Conservation (phyloP, 2,888 invertebrate species). For the Drosophila pseudotalamancana region DNA sequence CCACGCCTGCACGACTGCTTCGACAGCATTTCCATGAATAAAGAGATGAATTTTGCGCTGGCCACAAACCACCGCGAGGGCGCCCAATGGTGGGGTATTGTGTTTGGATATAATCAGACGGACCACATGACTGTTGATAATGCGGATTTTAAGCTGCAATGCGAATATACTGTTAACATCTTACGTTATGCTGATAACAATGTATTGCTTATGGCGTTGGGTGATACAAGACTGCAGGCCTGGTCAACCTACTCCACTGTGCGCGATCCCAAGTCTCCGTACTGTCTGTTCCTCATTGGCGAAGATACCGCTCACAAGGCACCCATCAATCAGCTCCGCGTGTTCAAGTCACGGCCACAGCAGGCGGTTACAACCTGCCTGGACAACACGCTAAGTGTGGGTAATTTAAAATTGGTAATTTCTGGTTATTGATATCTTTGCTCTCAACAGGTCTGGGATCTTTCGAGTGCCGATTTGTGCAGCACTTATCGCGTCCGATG, state of each 20-base stretch:
- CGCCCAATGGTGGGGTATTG: conserved; percentile 79
- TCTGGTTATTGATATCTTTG: background rate
- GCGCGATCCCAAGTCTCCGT: conserved; percentile 68
- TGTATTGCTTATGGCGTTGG: conserved; percentile 78
- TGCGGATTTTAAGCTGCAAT: conserved; percentile 74
- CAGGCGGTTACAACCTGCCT: conserved; percentile 77
- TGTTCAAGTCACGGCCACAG: conserved; percentile 63
- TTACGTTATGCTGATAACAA: conserved; percentile 76
- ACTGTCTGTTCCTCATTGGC: conserved; percentile 80
- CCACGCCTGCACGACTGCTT: conserved; percentile 79
- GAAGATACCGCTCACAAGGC: conserved; percentile 77
- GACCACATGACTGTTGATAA: conserved; percentile 57
- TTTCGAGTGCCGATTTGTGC: conserved; percentile 77
- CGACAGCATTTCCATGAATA: conserved; percentile 79
- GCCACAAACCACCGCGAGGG: conserved; percentile 81
- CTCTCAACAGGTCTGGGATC: conserved; percentile 81
- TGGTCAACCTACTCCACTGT: conserved; percentile 83
- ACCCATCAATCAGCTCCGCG: conserved; percentile 76
- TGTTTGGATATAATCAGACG: conserved; percentile 80
- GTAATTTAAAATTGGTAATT: background rate
- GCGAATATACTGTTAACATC: conserved; percentile 75
- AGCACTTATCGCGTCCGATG: conserved; percentile 44
- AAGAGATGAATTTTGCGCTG: conserved; percentile 65
- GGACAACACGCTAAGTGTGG: conserved; percentile 80
- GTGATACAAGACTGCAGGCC: conserved; percentile 77